Base-by-base conservation (phyloP, 2,113 vertebrate species). In the Myrmecophaga tridactyla region DNA sequence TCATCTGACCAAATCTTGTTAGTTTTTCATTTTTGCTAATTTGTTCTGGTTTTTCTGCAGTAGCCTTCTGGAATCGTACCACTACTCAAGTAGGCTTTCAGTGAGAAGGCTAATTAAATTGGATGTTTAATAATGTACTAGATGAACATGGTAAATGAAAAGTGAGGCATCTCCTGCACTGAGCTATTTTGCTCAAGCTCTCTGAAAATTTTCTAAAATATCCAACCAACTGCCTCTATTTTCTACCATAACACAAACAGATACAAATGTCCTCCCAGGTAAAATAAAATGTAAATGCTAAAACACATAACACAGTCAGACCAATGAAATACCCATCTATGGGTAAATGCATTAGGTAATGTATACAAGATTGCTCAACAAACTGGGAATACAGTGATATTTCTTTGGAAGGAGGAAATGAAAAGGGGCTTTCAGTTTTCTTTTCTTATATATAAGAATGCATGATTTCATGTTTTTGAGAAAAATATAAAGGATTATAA, bases 231-330 rank as follows among this genome's bases (percentile, higher is more conserved):
- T 81, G 51, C 43, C 73, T 69, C 87, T 87, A 53, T 81, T 60
- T 39, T 69, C 39, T n/a, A 93, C 9, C 21, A 51, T 36, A 82
- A 76, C 4, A 82, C 51, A 76, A 83, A 91, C 18, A 63, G 85
- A 58, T 51, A 85, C 12, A 65, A 83, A 69, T 51, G 34, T 90
- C 86, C 25, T 48, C 34, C 21, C 82, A 69, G 76, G 23, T 53
- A 12, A 70, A 63, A 88, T 70, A 83, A 96, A 91, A 77, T 63
- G 3, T 70, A 67, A 94, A 83, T 93, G 51, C 43, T 87, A 87
- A 83, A 76, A 70, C 51, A 63, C 15, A 36, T 92, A 31, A 27
- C 34, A 36, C 2, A 46, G 73, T 41, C 56, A 86, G 65, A 41
- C 34, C 65, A 90, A 51, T 34, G 6, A 86, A 73, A 80, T 80